Evolutionary conservation across 2,888 invertebrate species (phyloP), one percentile per base, ranked within the genome.

Genomic region (Mythimna albipuncta): DNA sequence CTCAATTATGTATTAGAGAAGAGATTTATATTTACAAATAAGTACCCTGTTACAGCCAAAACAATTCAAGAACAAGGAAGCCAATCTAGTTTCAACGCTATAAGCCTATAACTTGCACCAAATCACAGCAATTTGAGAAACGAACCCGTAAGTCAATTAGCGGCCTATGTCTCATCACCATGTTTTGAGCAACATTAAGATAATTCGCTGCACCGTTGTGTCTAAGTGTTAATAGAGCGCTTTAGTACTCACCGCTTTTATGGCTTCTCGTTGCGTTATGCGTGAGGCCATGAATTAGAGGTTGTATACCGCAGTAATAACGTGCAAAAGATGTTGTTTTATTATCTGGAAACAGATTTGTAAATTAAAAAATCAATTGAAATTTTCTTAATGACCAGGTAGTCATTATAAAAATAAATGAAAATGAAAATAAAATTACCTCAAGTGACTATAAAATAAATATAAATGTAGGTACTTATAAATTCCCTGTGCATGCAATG

Each of bases 71-170:
- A 70, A 19, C 19, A 26, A 6, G 68, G 13, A 21, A 47, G 7
- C 26, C 10, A 58, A 32, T 65, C 16, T 44, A 38, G 26, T 58
- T 4, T 55, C 10, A 44, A 35, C 61, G 68, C 69, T 69, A 4
- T 41, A 26, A 58, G 67, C 26, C 58, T 57, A 6, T 67, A 7
- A 77, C 59, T 84, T 44, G 41, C 4, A 70, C 68, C 64, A 62
- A 47, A 69, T 50, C 61, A 62, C 54, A 72, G 85, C 85, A 88
- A 91, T 90, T 86, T 88, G 72, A 87, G 84, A 89, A 88, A 90
- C 86, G 84, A 76, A 81, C 65, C 83, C 82, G 76, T 79, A 75
- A 78, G 85, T 90, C 90, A 90, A 91, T 91, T 90, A 91, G 88
- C 81, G 75, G 85, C 72, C 72, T 83, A 73, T 86, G 83, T 88